Evolutionary conservation across 2,797 vertebrate genomes (phyloP), one percentile per base, ranked within the genome.

Genomic region (Rhinatrema bivittatum): DNA sequence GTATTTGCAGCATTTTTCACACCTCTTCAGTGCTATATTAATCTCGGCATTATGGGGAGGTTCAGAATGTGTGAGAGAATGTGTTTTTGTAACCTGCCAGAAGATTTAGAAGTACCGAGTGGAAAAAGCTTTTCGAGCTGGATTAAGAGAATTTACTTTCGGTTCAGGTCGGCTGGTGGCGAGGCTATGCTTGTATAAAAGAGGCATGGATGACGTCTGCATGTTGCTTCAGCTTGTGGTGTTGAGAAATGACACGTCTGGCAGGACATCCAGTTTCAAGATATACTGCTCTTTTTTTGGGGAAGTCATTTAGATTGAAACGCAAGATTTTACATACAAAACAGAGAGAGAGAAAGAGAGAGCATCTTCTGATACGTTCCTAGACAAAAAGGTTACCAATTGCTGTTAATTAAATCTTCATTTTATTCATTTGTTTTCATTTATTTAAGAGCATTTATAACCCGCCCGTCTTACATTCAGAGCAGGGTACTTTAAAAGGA

Each of bases 191-290:
- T 45, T 6, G 46, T 43, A n/a, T 9, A 24, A 29, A 16, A 50
- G 30, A 26, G 23, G 32, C 45, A 47, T n/a, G 58, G 46, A 27
- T 33, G 56, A 33, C 60, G 45, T 60, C 61, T 57, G 55, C 40
- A 36, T 32, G 19, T 7, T 56, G 35, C 53, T 52, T 36, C 32
- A 32, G n/a, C 36, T 22, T 37, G n/a, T 60, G 39, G 13, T 58
- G 62, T 58, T 39, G 13, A 60, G 62, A 67, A 68, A 58, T 47
- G 19, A 34, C 55, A 45, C 25, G 58, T 41, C 51, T 53, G 53
- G 55, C 48, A 46, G 25, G 59, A 11, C 25, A 28, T 14, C 16
- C 30, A 6, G 48, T 39, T 52, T 12, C 7, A 50, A 50, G 43
- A 36, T 37, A 26, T 4, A 20, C 19, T 25, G 18, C 3, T 16